These are phyloP conservation scores for Silurus glanis DNA, from an alignment of 2,113 vertebrate genomes.

Conservation along the genomic window DNA sequence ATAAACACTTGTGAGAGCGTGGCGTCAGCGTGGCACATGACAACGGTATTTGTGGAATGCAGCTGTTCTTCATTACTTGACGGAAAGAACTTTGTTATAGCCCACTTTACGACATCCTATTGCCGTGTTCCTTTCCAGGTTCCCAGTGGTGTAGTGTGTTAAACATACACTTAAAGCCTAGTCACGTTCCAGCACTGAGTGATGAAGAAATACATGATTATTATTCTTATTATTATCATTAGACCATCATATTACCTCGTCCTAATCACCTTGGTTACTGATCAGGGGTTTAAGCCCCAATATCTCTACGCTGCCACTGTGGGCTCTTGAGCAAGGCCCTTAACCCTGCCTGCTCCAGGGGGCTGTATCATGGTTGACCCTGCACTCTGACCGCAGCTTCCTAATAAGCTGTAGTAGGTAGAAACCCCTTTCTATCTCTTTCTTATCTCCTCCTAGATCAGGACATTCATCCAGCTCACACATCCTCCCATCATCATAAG, in stretches of 20 bases:
- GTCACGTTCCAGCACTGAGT: neutral
- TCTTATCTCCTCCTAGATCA: neutral
- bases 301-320: too few relatives aligned
- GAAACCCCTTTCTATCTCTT: too few relatives aligned
- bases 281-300: too few relatives aligned
- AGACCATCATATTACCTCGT: neutral
- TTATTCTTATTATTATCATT: neutral
- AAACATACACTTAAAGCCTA: neutral
- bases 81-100: constrained; percentile 7
- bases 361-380: too few relatives aligned
- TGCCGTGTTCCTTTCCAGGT: neutral
- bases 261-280: neutral
- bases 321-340: too few relatives aligned
- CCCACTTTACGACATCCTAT: constrained; percentile 17
- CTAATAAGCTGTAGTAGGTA: too few relatives aligned
- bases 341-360: too few relatives aligned
- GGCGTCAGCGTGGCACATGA: constrained; percentile 1
- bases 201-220: neutral
- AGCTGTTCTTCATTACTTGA: constrained; percentile 21
- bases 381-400: too few relatives aligned
- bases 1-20: neutral
- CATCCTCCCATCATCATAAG: neutral
- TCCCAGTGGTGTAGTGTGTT: neutral
- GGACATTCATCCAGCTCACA: neutral
- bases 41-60: constrained; percentile 15